A percentile compares a stretch with the other conserved stretches of the same genome.
Conservation (phyloP, 2,888 invertebrate genomes). For the Meteorus cinctellus region DNA sequence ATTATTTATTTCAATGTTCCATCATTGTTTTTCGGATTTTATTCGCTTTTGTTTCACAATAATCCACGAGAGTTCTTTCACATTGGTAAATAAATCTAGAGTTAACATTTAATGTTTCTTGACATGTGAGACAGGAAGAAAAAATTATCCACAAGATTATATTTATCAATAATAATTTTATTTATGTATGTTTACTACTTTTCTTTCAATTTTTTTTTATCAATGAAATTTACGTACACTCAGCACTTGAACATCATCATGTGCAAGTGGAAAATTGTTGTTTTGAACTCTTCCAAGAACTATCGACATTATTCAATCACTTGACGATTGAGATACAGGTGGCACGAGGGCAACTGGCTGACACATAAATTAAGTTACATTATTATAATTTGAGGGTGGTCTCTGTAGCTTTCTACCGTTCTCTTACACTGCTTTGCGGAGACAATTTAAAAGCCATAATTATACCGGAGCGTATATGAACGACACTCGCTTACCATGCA, state of each 20-base stretch:
- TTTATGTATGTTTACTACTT: background rate
- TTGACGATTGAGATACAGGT: conserved; percentile 49
- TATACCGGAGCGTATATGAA: background rate
- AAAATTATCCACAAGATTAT: background rate
- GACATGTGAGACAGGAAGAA: background rate
- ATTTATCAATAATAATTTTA: background rate
- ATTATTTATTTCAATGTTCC: background rate
- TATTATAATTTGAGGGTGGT: conserved; percentile 63
- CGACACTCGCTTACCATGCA: background rate
- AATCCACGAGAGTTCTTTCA: background rate
- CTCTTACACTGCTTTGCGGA: background rate
- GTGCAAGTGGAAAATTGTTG: conserved; percentile 4
- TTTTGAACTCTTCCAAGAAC: conserved; percentile 11
- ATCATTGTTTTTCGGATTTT: background rate
- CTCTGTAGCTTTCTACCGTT: conserved; percentile 39
- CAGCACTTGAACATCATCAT: background rate
- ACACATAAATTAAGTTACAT: conserved; percentile 61
- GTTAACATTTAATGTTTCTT: background rate
- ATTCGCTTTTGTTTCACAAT: background rate
- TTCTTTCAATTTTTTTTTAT: background rate
- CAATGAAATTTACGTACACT: background rate
- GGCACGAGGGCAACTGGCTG: conserved; percentile 57
- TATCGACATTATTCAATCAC: conserved; percentile 24
- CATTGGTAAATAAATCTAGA: background rate
- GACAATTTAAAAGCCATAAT: conserved; percentile 14